These are phyloP conservation scores for Oikopleura dioica DNA, from an alignment of 23 tunicate species.

Conservation along the genomic window DNA sequence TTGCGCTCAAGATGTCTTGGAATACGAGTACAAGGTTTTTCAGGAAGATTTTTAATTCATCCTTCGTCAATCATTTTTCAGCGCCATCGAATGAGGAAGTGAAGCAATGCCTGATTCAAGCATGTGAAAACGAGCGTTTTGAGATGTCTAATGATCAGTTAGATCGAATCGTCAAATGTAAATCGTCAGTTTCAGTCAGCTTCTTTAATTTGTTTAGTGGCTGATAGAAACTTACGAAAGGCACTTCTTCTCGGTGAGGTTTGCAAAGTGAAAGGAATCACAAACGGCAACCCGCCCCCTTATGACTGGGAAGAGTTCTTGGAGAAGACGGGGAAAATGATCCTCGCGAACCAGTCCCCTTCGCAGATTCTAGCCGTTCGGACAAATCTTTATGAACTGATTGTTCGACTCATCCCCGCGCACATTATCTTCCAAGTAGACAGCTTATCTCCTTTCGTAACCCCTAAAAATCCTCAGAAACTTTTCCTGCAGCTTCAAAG, in stretches of 20 bases:
- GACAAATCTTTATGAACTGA: conserved; percentile 51
- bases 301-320: not conserved
- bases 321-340: conserved; percentile 53
- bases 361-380: conserved; percentile 51
- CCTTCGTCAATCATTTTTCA: too few species aligned
- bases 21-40: too few species aligned
- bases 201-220: too few species aligned
- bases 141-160: conserved; percentile 34
- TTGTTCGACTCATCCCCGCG: conserved; percentile 63
- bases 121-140: conserved; percentile 51
- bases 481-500: conserved; percentile 43
- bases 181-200: too few species aligned
- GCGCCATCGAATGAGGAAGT: conserved; percentile 46
- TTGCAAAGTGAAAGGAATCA: conserved; percentile 31
- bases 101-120: conserved; percentile 22
- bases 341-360: conserved; percentile 63
- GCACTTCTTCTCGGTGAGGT: conserved; percentile 67
- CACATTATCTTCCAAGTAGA: conserved; percentile 67
- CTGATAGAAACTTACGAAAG: conserved; percentile 46
- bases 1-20: conserved; percentile 66
- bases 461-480: too few species aligned
- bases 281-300: not conserved
- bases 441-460: too few species aligned
- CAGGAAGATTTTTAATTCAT: too few species aligned
- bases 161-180: too few species aligned